Evolutionary conservation across 2,888 invertebrate species (phyloP).

Genomic region (Lochmaea crataegi): DNA sequence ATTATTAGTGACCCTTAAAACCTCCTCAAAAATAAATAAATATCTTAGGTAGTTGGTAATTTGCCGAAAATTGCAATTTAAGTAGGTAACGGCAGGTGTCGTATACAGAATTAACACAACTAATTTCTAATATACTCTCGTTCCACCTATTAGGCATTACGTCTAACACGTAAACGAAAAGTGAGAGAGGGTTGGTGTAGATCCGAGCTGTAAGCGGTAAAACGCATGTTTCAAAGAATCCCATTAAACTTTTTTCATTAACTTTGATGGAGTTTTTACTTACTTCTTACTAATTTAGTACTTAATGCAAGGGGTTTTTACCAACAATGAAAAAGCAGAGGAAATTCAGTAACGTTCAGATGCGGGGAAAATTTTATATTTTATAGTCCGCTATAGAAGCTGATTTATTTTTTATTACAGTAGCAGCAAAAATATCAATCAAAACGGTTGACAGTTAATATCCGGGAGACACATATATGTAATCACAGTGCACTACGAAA

Average conservation of each 20-base stretch:
- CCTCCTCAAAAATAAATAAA: conserved; percentile 28
- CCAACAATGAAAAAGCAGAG: background rate
- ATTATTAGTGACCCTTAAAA: background rate
- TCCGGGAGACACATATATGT: no score
- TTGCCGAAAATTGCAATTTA: conserved; percentile 59
- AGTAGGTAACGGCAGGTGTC: conserved; percentile 61
- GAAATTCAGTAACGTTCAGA: background rate
- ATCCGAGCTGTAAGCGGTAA: conserved; percentile 41
- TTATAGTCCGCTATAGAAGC: no score
- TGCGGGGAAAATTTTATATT: no score
- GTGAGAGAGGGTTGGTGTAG: background rate
- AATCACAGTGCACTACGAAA: no score
- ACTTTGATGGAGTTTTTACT: conserved; percentile 1
- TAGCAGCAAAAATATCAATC: no score
- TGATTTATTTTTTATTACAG: no score
- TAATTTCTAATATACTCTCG: conserved; percentile 65
- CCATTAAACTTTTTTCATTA: conserved; percentile 33
- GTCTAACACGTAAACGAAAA: conserved; percentile 56
- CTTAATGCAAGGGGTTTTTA: background rate
- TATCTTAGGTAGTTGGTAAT: conserved; percentile 26
- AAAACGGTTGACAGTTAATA: no score
- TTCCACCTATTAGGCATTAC: conserved; percentile 61
- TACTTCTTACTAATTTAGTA: background rate
- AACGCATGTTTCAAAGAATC: conserved; percentile 28
- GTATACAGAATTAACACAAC: conserved; percentile 64